phyloP scores from a whole-genome alignment of 1,140 invertebrate genomes.

The Pseudomyrmex sp. region DNA sequence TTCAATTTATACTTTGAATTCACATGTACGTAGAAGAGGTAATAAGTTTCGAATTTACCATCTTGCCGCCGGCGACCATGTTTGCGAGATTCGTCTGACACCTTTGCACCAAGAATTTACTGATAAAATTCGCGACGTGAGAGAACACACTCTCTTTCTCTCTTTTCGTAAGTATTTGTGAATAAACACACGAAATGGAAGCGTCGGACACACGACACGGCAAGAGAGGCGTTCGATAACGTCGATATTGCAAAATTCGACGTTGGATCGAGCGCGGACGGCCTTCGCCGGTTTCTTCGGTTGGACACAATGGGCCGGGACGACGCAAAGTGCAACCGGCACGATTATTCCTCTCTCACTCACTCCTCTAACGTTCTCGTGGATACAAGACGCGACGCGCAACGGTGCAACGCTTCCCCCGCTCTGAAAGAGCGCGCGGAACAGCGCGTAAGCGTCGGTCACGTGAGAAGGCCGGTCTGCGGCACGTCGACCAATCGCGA shows the following conservation, averaged over 20 bases:
- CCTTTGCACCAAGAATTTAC: constrained; percentile 8
- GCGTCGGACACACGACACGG: neutral
- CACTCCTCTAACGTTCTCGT: too few species aligned
- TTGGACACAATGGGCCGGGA: constrained; percentile 81
- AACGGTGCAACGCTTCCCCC: constrained; percentile 49
- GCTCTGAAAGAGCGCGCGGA: constrained; percentile 47
- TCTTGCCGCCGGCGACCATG: constrained; percentile 80
- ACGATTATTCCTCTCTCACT: constrained; percentile 62
- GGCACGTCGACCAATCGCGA: constrained; percentile 65
- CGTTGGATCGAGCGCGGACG: constrained; percentile 17
- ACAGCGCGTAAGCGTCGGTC: constrained; percentile 48
- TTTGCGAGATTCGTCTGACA: constrained; percentile 52
- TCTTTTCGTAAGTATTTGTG: neutral
- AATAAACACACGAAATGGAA: neutral
- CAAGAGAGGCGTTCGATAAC: neutral
- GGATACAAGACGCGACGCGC: constrained; percentile 15
- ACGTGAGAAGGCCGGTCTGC: constrained; percentile 75
- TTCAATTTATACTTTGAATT: too few species aligned
- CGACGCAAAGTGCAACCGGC: constrained; percentile 78
- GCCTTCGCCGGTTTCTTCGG: constrained; percentile 67
- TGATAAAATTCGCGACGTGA: neutral
- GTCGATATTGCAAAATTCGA: neutral
- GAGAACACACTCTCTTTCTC: neutral
- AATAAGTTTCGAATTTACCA: constrained; percentile 72
- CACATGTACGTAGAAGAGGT: too few species aligned